phyloP scores from a whole-genome alignment of 2,113 vertebrate species.

The Epinephelus lanceolatus region DNA sequence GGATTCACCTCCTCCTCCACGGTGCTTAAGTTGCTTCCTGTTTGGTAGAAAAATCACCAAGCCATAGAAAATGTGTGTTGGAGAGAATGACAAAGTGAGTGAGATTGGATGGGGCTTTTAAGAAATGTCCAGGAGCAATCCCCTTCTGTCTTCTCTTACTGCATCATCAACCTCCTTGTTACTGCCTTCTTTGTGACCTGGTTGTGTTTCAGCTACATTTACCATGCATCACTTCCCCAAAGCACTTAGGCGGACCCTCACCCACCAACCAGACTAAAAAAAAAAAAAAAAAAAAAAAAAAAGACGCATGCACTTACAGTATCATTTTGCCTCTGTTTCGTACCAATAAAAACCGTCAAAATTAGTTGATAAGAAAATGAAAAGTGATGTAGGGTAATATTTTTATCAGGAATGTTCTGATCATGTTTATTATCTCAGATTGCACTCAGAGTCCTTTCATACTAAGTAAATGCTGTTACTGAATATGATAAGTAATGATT shows the following conservation, averaged over 20 bases:
- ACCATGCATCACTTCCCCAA: constrained; percentile 78
- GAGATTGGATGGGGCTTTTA: constrained; percentile 71
- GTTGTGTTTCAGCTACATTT: constrained; percentile 79
- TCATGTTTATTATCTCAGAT: neutral
- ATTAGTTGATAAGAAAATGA: neutral
- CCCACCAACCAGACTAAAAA: constrained; percentile 44
- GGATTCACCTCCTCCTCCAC: constrained; percentile 15
- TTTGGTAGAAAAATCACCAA: constrained; percentile 4
- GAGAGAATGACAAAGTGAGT: constrained; percentile 44
- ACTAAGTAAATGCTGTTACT: neutral
- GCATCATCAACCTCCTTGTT: constrained; percentile 69
- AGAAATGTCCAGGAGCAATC: constrained; percentile 73
- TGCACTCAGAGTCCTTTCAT: neutral
- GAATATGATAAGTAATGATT: neutral
- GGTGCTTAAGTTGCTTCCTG: constrained; percentile 3
- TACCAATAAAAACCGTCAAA: neutral
- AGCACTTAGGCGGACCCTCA: constrained; percentile 71
- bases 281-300: constrained; percentile 21
- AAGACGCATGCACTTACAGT: neutral
- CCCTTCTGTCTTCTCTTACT: constrained; percentile 61
- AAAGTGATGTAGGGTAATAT: neutral
- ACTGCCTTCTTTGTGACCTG: constrained; percentile 72
- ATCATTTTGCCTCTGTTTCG: constrained; percentile 5
- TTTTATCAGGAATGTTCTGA: neutral
- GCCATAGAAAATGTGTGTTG: constrained; percentile 30